Evolutionary conservation across 2,113 vertebrate species (phyloP).

Genomic region (Thunnus maccoyii): DNA sequence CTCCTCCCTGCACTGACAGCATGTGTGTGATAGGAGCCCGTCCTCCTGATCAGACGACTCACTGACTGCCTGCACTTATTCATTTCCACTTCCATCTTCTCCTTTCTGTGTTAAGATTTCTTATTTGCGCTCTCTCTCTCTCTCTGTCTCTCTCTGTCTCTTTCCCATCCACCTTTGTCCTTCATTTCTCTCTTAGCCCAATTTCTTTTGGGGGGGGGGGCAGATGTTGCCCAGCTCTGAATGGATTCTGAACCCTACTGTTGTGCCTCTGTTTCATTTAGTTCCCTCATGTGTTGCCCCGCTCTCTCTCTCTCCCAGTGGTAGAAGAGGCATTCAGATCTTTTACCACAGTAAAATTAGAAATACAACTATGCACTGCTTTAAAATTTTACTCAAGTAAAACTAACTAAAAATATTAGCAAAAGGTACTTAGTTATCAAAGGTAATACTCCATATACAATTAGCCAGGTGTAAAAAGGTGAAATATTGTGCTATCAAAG

Average conservation of each 20-base stretch:
- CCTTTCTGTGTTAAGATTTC: constrained; percentile 55
- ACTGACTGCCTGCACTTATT: constrained; percentile 68
- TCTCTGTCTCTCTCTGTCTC: neutral
- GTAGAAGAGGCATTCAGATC: neutral
- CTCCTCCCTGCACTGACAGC: constrained; percentile 65
- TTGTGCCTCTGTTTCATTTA: constrained; percentile 51
- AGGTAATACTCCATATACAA: too few relatives aligned
- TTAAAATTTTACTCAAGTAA: too few relatives aligned
- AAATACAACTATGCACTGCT: neutral
- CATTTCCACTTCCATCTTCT: constrained; percentile 69
- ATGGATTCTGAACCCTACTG: constrained; percentile 35
- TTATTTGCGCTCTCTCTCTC: constrained; percentile 42
- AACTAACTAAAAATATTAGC: too few relatives aligned
- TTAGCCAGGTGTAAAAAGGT: too few relatives aligned
- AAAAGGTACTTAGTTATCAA: too few relatives aligned
- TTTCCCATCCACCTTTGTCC: constrained; percentile 33
- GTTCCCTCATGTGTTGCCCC: constrained; percentile 26
- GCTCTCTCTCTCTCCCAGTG: neutral
- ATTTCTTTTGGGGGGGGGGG: neutral
- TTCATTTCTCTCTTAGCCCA: constrained; percentile 53
- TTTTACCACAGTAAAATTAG: neutral
- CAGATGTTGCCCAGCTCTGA: constrained; percentile 50
- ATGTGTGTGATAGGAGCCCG: constrained; percentile 64
- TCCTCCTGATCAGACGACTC: constrained; percentile 73
- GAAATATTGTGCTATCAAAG: too few relatives aligned